phyloP scores from a whole-genome alignment of 2,888 invertebrate genomes.

The Meganola albula region DNA sequence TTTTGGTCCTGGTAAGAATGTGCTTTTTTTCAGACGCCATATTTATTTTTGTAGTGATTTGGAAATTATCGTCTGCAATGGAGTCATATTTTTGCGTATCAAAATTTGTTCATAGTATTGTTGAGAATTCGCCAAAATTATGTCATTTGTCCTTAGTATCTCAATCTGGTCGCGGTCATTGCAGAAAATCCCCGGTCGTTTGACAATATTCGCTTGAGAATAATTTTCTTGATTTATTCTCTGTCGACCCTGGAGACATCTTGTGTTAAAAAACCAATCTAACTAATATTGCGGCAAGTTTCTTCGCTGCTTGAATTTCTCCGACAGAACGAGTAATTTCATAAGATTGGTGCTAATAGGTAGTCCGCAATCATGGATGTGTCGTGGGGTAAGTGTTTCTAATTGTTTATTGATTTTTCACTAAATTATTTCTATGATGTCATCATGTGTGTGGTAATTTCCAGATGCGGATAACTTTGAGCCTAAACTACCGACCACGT shows the following conservation, averaged over 20 bases:
- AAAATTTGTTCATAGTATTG: slow-evolving; percentile 67
- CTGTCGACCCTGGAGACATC: slow-evolving; percentile 75
- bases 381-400: slow-evolving; percentile 81
- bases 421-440: slow-evolving; percentile 32
- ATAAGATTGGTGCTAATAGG: slow-evolving; percentile 60
- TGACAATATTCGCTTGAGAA: slow-evolving; percentile 69
- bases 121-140: slow-evolving; percentile 72
- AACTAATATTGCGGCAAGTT: slow-evolving; percentile 58
- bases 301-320: slow-evolving; percentile 58
- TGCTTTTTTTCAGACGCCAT: too few relatives aligned
- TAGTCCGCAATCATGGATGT: slow-evolving; percentile 79
- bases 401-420: slow-evolving; percentile 28
- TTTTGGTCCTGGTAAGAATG: too few relatives aligned
- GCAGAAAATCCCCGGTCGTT: slow-evolving; percentile 70
- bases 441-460: slow-evolving; percentile 52
- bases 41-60: slow-evolving; percentile 62
- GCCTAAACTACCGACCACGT: slow-evolving; percentile 79
- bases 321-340: slow-evolving; percentile 64
- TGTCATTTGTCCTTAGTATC: slow-evolving; percentile 69
- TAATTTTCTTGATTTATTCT: slow-evolving; percentile 56
- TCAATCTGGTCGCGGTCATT: slow-evolving; percentile 65
- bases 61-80: slow-evolving; percentile 75
- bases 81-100: slow-evolving; percentile 74
- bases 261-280: slow-evolving; percentile 69
- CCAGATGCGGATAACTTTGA: slow-evolving; percentile 86